Percentiles rank a stretch among this genome's conserved stretches.
Evolutionary conservation across 1,140 invertebrate genomes (phyloP).

Genomic region (Drosophila parvula): DNA sequence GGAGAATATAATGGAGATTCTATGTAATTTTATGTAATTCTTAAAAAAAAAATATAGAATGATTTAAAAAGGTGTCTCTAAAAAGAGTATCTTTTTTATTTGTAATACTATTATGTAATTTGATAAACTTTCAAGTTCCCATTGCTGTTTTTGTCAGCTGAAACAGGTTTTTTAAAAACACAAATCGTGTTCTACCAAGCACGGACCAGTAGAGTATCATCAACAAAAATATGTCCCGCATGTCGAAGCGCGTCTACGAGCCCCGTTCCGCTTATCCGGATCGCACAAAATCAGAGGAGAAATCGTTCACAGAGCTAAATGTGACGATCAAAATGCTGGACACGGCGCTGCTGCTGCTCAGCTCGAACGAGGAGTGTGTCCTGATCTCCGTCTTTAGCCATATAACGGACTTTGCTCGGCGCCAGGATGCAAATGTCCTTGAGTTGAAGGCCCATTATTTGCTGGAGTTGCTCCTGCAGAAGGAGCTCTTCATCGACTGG

Average conservation of each 20-base stretch:
- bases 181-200: not conserved
- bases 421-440: conserved; percentile 55
- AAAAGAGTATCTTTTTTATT: no score
- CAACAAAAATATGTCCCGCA: conserved; percentile 51
- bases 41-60: no score
- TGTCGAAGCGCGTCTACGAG: conserved; percentile 64
- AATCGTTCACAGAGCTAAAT: conserved; percentile 55
- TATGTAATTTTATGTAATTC: no score
- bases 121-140: no score
- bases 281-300: conserved; percentile 59
- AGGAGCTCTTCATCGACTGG: conserved; percentile 59
- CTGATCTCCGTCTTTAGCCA: conserved; percentile 63
- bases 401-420: conserved; percentile 67
- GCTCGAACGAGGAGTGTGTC: conserved; percentile 66
- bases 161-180: not conserved
- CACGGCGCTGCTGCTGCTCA: conserved; percentile 61
- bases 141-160: conserved; percentile 5
- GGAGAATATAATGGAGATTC: no score
- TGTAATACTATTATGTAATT: no score
- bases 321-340: conserved; percentile 57
- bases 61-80: no score
- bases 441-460: conserved; percentile 53
- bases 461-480: conserved; percentile 57
- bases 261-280: conserved; percentile 60
- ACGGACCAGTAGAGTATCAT: not conserved